Evolutionary conservation across 2,113 vertebrate species (phyloP), one percentile per base, ranked within the genome.

Genomic region (Atrichornis clamosus): DNA sequence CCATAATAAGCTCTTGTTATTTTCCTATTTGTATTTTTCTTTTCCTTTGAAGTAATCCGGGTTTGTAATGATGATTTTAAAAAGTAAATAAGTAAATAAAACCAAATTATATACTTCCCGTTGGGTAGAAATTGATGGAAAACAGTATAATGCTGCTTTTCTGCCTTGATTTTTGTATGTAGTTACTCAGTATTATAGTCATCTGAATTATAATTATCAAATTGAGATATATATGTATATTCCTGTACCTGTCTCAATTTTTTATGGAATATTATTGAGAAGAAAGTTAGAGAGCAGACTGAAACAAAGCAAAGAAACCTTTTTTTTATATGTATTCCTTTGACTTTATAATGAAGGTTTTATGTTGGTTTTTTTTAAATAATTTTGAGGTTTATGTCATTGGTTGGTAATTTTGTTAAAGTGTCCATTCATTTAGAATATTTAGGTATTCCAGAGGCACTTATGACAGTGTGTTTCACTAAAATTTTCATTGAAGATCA

Each of bases 301-400:
- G 12, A 19, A 7, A 4, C 13, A 76, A 83, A 72, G 3, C 4
- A 75, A 60, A 88, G 0, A 28, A 44, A 4, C 10, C 16, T 33
- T 35, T n/a, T n/a, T 13, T 9, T 33, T 5, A 7, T 76, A 8
- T 73, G 9, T 68, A 23, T 63, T 11, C 9, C 1, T 82, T 82
- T 75, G 20, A n/a, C 8, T 73, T 88, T 72, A 33, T 63, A 60
- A 86, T 35, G 3, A 79, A 56, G 3, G 4, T 9, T 92, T 87
- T 27, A 8, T 3, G 1, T 20, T 26, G 0, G 41, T 27, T 47
- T 37, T 65, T 49, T 18, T 13, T 4, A 1, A 42, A 28, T n/a
- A 65, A 46, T 72, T 59, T 67, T 79, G 6, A 72, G 28, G 4
- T 14, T 63, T 7, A 19, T 46, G 4, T 30, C 15, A 52, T 55